These are phyloP conservation scores for Phalacrocorax aristotelis DNA, from an alignment of 2,113 vertebrate genomes.

Conservation along the genomic window DNA sequence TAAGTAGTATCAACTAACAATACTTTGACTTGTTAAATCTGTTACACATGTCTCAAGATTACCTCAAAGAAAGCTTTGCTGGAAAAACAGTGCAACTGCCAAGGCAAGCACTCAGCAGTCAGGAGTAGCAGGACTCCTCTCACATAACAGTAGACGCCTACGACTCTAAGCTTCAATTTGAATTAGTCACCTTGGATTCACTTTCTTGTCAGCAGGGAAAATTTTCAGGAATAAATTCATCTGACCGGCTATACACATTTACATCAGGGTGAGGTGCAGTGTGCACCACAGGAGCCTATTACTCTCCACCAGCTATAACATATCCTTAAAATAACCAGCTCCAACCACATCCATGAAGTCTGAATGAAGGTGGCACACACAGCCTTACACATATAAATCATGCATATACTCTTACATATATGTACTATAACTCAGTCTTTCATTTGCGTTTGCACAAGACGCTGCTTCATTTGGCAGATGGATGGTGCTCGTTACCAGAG, in stretches of 20 bases:
- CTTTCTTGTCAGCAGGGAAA: slow-evolving; percentile 27
- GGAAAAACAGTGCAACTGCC: slow-evolving; percentile 48
- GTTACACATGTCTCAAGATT: slow-evolving; percentile 27
- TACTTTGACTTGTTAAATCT: slow-evolving; percentile 52
- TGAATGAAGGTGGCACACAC: not conserved
- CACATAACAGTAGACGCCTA: slow-evolving; percentile 24
- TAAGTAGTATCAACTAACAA: slow-evolving; percentile 33
- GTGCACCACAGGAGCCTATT: not conserved
- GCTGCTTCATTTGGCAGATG: not conserved
- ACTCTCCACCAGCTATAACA: not conserved
- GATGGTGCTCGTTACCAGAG: not conserved
- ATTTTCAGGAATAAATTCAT: slow-evolving; percentile 48
- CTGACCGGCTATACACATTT: not conserved
- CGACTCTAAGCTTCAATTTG: slow-evolving; percentile 6
- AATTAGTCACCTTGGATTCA: slow-evolving; percentile 42
- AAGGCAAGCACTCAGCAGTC: slow-evolving; percentile 39
- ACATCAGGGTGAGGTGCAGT: not conserved
- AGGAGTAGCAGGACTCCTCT: slow-evolving; percentile 38
- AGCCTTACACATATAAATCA: not conserved
- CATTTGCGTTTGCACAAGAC: not conserved
- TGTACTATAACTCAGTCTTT: not conserved
- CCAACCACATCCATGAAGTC: not conserved
- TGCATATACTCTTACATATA: not conserved
- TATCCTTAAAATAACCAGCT: not conserved
- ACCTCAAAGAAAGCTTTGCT: slow-evolving; percentile 48